phyloP scores from a whole-genome alignment of 2,113 vertebrate genomes.

The Paramormyrops kingsleyae region DNA sequence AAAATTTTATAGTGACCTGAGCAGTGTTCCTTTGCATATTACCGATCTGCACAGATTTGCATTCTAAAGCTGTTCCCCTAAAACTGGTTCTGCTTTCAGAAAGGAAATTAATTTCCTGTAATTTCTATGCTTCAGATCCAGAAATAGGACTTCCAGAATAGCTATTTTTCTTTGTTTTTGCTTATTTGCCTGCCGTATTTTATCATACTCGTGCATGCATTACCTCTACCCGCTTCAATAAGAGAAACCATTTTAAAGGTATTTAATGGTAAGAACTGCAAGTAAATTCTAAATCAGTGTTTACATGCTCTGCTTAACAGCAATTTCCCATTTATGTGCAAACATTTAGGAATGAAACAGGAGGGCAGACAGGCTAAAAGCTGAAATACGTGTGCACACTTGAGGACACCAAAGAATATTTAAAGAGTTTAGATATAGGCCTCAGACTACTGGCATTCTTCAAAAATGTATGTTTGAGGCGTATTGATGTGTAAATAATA shows the following conservation, averaged over 20 bases:
- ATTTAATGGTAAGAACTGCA: slow-evolving; percentile 12
- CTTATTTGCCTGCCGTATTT: neutral
- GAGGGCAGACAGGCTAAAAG: neutral
- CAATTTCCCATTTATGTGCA: slow-evolving; percentile 6
- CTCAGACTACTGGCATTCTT: neutral
- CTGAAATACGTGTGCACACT: neutral
- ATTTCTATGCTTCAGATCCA: neutral
- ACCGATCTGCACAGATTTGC: neutral
- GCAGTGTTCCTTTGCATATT: neutral
- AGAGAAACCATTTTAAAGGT: slow-evolving; percentile 1
- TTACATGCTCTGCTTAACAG: slow-evolving; percentile 11
- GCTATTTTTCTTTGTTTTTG: neutral
- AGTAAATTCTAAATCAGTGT: slow-evolving; percentile 10
- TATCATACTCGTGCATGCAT: neutral
- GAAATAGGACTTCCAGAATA: neutral
- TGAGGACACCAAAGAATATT: neutral
- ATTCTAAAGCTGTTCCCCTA: neutral
- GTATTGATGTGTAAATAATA: neutral
- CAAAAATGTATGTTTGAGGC: neutral
- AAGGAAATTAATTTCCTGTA: neutral
- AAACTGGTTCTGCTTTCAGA: neutral
- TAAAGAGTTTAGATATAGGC: neutral
- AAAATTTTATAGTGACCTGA: neutral
- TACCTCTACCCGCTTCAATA: neutral
- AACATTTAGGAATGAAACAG: slow-evolving; percentile 2